These are phyloP conservation scores for Brenthis ino DNA, from an alignment of 2,888 invertebrate genomes.

Conservation along the genomic window DNA sequence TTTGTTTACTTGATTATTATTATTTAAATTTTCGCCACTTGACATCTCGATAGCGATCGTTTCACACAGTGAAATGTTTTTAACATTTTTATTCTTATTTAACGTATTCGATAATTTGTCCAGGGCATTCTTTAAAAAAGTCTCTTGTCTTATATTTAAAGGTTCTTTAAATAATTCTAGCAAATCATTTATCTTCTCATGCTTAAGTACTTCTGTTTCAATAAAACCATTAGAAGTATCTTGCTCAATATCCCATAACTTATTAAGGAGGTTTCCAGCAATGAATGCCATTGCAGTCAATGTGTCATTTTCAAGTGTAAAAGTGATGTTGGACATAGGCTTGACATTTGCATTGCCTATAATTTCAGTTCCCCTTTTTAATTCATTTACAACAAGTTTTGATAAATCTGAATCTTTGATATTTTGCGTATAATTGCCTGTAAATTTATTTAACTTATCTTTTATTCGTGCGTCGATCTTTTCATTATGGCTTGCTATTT, in stretches of 20 bases:
- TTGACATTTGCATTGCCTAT: slow-evolving; percentile 61
- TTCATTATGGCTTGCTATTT: slow-evolving; percentile 49
- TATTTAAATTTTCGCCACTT: slow-evolving; percentile 36
- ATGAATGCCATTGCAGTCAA: slow-evolving; percentile 73
- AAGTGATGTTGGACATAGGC: slow-evolving; percentile 70
- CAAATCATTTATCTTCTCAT: slow-evolving; percentile 66
- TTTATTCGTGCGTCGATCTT: slow-evolving; percentile 47
- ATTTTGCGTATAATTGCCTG: slow-evolving; percentile 57
- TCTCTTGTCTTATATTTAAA: slow-evolving; percentile 66
- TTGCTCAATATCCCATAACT: slow-evolving; percentile 73
- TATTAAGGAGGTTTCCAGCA: slow-evolving; percentile 72
- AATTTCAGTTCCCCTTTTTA: slow-evolving; percentile 60
- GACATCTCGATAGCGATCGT: slow-evolving; percentile 48
- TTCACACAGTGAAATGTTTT: slow-evolving; percentile 63
- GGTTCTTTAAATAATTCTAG: slow-evolving; percentile 72
- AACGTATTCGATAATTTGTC: slow-evolving; percentile 63
- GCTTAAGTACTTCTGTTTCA: slow-evolving; percentile 64
- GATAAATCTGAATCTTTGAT: slow-evolving; percentile 64
- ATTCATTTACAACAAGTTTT: slow-evolving; percentile 68
- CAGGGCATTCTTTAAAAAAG: slow-evolving; percentile 64
- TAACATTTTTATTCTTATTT: slow-evolving; percentile 53
- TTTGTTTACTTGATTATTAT: slow-evolving; percentile 22
- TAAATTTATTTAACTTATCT: slow-evolving; percentile 49
- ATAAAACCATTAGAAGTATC: slow-evolving; percentile 54
- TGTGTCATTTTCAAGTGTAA: slow-evolving; percentile 73